Conservation (phyloP, 2,113 vertebrate genomes). For the Pelecanus crispus region DNA sequence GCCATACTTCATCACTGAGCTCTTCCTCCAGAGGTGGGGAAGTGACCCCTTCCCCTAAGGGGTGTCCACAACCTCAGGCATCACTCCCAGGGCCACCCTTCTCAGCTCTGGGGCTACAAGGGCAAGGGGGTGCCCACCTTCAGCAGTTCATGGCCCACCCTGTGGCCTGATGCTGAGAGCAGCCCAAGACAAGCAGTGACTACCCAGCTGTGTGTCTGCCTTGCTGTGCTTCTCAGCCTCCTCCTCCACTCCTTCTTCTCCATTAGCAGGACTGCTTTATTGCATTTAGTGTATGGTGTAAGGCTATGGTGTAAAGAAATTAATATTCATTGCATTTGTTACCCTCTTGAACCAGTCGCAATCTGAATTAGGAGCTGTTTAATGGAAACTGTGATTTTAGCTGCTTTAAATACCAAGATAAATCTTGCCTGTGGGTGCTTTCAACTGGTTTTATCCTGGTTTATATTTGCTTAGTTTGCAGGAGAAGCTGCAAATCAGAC, state of each 20-base stretch:
- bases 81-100: accelerated
- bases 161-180: background rate
- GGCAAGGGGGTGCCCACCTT: background rate
- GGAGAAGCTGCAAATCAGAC: background rate
- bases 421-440: background rate
- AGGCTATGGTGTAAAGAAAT: too few relatives aligned
- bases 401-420: background rate
- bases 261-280: background rate
- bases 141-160: background rate
- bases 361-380: background rate
- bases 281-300: too few relatives aligned
- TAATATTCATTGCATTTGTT: background rate
- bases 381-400: background rate
- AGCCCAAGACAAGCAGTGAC: background rate
- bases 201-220: background rate
- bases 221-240: background rate
- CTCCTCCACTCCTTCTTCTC: background rate
- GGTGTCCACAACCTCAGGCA: background rate
- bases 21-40: accelerated
- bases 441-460: background rate
- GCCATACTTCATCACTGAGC: background rate
- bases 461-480: background rate
- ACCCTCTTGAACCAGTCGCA: background rate
- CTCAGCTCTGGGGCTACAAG: background rate
- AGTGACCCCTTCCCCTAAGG: background rate